Evolutionary conservation across 2,113 vertebrate genomes (phyloP), one percentile per base, ranked within the genome.

Genomic region (Corythaeola cristata): DNA sequence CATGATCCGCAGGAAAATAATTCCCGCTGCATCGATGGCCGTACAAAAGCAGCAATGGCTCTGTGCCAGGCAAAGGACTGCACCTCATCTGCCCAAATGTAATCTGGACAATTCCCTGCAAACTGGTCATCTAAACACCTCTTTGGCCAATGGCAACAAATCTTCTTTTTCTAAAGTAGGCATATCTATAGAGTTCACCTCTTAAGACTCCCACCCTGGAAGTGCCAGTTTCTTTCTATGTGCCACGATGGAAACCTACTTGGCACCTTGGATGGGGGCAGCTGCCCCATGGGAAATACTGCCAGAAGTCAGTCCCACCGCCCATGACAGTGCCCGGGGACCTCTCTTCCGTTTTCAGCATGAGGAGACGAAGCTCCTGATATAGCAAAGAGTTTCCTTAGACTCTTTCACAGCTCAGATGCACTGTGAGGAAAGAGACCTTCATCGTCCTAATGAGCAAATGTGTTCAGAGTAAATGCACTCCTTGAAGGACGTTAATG

Each of bases 381-480:
- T 45, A 77, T 80, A 84, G 79, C 50, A 50, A 49, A 79, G 63
- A 33, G 52, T 64, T 87, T 85, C 49, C 87, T 85, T 44, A 64
- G 76, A 49, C 52, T 39, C 78, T 75, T 92, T 88, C 79, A 67
- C 86, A 90, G 86, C 79, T 96, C 77, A 55, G 87, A 89, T 64
- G 66, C 24, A n/a, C 35, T 35, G 84, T 78, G 76, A 95, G 75
- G 55, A 89, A 72, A 94, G 87, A 89, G 73, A 87, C 73, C 84
- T 94, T 96, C 94, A 81, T 95, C 19, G 49, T 82, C 39, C 69
- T 96, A 96, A 96, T 73, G 84, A 95, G 94, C 91, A 78, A 87
- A 93, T 82, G 66, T 58, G 80, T 78, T 95, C 69, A 58, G 69
- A 75, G 91, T 68, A 95, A 93, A 88, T 6, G 60, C 69, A 15